A percentile compares a stretch with the other conserved stretches of the same genome.
Conservation (phyloP, 2,888 invertebrate species). For the Scaptomyza caliginosa region DNA sequence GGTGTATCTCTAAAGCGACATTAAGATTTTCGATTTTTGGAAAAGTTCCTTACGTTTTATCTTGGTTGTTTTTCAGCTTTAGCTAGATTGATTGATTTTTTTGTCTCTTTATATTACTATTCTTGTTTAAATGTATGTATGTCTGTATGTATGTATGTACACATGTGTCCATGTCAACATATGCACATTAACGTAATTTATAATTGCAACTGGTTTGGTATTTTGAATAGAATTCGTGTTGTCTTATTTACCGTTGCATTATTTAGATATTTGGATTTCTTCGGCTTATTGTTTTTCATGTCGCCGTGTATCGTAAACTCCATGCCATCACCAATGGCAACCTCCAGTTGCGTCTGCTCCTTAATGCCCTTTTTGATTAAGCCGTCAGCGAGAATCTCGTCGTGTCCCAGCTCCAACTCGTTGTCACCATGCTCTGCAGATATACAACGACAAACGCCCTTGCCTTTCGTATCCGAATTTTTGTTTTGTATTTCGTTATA, state of each 20-base stretch:
- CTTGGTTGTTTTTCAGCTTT: no score
- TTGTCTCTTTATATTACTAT: no score
- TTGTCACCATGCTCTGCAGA: conserved; percentile 88
- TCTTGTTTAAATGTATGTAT: not conserved
- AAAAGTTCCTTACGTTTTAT: no score
- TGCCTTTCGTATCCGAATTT: conserved; percentile 84
- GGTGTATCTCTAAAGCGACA: no score
- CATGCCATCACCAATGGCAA: conserved; percentile 96
- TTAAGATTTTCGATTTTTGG: no score
- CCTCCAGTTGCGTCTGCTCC: conserved; percentile 94
- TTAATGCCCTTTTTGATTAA: conserved; percentile 94
- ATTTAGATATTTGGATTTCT: conserved; percentile 92
- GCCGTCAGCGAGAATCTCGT: conserved; percentile 92
- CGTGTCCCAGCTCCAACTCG: conserved; percentile 87
- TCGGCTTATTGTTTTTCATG: conserved; percentile 91
- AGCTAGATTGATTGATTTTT: no score
- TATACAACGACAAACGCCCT: conserved; percentile 87
- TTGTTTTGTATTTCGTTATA: conserved; percentile 54
- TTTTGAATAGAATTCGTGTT: conserved; percentile 26
- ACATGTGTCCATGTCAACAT: conserved; percentile 19
- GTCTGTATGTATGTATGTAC: conserved; percentile 14
- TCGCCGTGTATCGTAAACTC: conserved; percentile 97
- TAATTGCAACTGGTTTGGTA: conserved; percentile 3
- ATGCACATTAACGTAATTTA: conserved; percentile 15
- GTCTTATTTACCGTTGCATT: conserved; percentile 87